Evolutionary conservation across 1,140 invertebrate species (phyloP), one percentile per base, ranked within the genome.

Genomic region (Chironomus tepperi): DNA sequence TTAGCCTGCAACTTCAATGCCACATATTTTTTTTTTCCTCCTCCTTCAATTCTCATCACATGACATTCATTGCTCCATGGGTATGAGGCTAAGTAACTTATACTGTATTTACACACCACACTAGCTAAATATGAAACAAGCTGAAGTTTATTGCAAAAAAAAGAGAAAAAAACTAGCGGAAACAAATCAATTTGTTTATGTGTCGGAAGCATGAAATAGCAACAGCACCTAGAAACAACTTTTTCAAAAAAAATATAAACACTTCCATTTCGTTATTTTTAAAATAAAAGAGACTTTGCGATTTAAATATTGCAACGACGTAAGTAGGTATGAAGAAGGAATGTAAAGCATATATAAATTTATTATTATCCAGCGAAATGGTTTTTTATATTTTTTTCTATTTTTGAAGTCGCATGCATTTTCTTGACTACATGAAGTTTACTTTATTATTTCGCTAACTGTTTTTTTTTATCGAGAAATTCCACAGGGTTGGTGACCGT

Each of bases 291-390:
- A 34, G 24, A 34, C 24, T 34, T 34, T 34, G 24, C 5, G 24
- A 34, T 34, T 34, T 34, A 34, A 34, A 34, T 34, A 34, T 34
- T 34, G 24, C 24, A 34, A 34, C 24, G 24, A 34, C 24, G 24
- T 34, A 34, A 57, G 47, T 57, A 0, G 9, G 12, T 15, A 57
- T 12, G 12, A 57, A 57, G 47, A n/a, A 10, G 12, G 12, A 12
- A 57, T 57, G n/a, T 57, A 15, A 57, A 57, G n/a, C 47, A 57
- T 34, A 34, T 34, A 34, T 2, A 34, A 34, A 34, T 34, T 57
- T 57, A 57, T 57, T 57, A 57, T 57, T 57, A 57, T 57, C 47
- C 47, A 57, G n/a, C n/a, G 47, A 12, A 57, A 57, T 57, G 47
- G 12, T 57, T 57, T n/a, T 57, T 15, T 47, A 47, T 47, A 5